These are phyloP conservation scores for Bubo bubo DNA, from an alignment of 2,113 vertebrate species.

Conservation along the genomic window DNA sequence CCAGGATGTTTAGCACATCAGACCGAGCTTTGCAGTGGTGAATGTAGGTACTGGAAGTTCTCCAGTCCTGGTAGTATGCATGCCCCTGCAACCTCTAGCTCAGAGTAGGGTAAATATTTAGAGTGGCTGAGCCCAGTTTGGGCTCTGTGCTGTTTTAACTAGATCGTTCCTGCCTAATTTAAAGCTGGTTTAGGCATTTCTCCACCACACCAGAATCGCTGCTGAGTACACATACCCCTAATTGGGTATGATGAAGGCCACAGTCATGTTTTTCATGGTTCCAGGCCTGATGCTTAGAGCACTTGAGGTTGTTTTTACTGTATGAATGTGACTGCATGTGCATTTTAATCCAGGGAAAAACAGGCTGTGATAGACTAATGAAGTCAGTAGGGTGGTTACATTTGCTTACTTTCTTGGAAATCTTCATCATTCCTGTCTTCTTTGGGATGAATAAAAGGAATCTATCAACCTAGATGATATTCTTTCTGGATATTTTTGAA, in stretches of 20 bases:
- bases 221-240: not conserved
- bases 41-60: constrained; percentile 40
- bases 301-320: constrained; percentile 47
- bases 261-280: constrained; percentile 54
- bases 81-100: constrained; percentile 8
- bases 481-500: not conserved
- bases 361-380: not conserved
- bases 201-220: not conserved
- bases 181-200: constrained; percentile 33
- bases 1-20: not conserved
- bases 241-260: constrained; percentile 17
- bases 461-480: not conserved
- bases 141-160: constrained; percentile 42
- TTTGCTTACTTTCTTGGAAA: constrained; percentile 11
- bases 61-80: not conserved
- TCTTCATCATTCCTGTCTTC: not conserved
- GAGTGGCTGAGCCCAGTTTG: not conserved
- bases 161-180: constrained; percentile 19
- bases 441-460: not conserved
- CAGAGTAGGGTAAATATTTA: constrained; percentile 54
- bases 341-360: constrained; percentile 18
- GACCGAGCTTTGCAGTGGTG: not conserved
- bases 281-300: not conserved
- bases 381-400: constrained; percentile 7
- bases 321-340: not conserved